phyloP scores from a whole-genome alignment of 2,797 vertebrate species.

The Propithecus deckenii region DNA sequence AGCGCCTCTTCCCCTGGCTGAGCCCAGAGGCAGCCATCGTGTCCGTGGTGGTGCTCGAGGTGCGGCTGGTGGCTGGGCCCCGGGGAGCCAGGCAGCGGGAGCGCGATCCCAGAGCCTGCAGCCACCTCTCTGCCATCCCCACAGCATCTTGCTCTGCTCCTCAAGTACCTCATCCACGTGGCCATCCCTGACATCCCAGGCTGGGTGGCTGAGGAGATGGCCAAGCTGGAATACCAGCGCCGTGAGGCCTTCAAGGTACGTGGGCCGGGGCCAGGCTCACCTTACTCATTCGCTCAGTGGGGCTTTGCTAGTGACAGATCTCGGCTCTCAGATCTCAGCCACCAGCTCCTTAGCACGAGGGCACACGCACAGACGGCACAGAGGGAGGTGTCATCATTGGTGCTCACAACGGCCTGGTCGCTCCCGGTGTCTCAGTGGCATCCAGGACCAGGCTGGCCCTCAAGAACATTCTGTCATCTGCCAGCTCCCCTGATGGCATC shows the following conservation, averaged over 20 bases:
- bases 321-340: background rate
- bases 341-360: background rate
- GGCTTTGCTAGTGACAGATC: background rate
- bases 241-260: slow-evolving; percentile 97
- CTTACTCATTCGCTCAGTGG: rapidly evolving
- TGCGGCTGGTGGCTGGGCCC: slow-evolving; percentile 66
- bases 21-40: slow-evolving; percentile 96
- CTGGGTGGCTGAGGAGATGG: slow-evolving; percentile 97
- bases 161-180: slow-evolving; percentile 97
- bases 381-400: background rate
- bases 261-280: rapidly evolving
- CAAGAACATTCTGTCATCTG: background rate
- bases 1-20: slow-evolving; percentile 96
- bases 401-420: background rate
- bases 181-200: slow-evolving; percentile 96
- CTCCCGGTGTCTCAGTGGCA: background rate
- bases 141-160: slow-evolving; percentile 95
- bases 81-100: rapidly evolving
- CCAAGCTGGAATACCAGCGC: slow-evolving; percentile 96
- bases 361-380: no score
- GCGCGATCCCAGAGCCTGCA: background rate
- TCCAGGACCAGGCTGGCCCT: background rate
- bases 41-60: slow-evolving; percentile 97
- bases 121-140: background rate
- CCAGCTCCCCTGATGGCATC: background rate